Percentiles rank a stretch among this genome's conserved stretches.
These are phyloP conservation scores for Anniella stebbinsi DNA, from an alignment of 2,797 vertebrate species.

Conservation along the genomic window DNA sequence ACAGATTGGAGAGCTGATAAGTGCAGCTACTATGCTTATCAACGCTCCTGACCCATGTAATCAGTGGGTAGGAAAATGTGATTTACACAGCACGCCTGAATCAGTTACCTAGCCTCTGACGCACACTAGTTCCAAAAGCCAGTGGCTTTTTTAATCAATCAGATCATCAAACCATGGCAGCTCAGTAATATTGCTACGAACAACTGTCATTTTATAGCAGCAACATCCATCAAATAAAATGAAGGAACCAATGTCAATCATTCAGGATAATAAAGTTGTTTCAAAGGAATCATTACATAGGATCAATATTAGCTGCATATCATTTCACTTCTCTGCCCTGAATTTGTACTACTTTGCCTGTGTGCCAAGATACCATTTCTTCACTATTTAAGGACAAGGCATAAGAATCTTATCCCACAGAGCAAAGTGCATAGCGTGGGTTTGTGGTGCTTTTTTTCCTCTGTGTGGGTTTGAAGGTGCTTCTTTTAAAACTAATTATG, in stretches of 20 bases:
- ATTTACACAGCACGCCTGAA: not conserved
- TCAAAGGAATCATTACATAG: not conserved
- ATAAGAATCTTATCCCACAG: not conserved
- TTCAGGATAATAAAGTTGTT: slow-evolving; percentile 1
- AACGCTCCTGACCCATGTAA: not conserved
- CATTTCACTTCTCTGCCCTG: not conserved
- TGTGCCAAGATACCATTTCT: not conserved
- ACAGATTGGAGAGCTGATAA: not conserved
- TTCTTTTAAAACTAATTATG: not conserved
- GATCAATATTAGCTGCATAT: slow-evolving; percentile 19
- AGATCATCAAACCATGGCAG: not conserved
- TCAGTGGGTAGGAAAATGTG: not conserved
- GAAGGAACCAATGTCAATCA: not conserved
- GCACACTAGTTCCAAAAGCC: not conserved
- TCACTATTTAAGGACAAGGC: no score
- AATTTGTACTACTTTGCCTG: not conserved
- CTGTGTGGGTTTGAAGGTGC: no score
- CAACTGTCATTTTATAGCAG: not conserved
- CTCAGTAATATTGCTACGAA: slow-evolving; percentile 1
- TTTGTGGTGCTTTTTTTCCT: not conserved
- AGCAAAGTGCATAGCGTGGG: not conserved
- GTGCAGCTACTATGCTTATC: not conserved
- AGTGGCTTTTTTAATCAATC: slow-evolving; percentile 1
- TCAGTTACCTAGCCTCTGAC: not conserved
- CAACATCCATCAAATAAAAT: slow-evolving; percentile 1